Evolutionary conservation across 2,888 invertebrate genomes (phyloP), one percentile per base, ranked within the genome.

Genomic region (Agrotis ipsilon): DNA sequence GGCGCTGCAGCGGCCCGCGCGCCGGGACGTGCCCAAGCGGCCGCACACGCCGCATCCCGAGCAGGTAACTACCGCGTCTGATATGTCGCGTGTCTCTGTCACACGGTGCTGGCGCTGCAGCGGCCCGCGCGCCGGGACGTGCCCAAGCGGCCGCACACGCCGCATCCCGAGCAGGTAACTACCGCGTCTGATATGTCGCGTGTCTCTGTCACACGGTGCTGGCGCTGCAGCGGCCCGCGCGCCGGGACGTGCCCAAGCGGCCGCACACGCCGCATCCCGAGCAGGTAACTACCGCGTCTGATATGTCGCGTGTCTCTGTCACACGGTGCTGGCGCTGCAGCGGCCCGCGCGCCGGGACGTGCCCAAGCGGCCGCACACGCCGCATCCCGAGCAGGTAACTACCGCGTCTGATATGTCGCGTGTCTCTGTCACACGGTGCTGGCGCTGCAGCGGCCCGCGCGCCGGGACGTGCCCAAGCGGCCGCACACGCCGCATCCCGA

Each of bases 181-280:
- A 27, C 18, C 45, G 45, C 45, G 45, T 16, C 45, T 45, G 45
- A 13, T 45, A 16, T 13, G 13, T 13, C 45, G 45, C 45, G 45
- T 45, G 45, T 45, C 45, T 13, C 45, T 45, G 45, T 13, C 45
- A 45, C 45, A 45, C 45, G 4, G 45, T 45, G 45, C 45, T 13
- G 13, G 45, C 45, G 45, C 45, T 91, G 92, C 95, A 80, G 90
- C 94, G 91, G 78, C 92, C 76, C 88, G 92, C 77, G 88, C 72
- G 83, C 66, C 70, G 80, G 52, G 52, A 62, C 46, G 65, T 72
- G 67, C 75, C 88, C 68, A n/a, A 88, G 32, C 84, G 76, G 73
- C 91, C 70, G 68, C 88, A 48, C 66, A 58, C 72, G 14, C 75
- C 69, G 46, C 68, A 62, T 67, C 61, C 72, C 0, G 82, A 85